These are phyloP conservation scores for Neogobius melanostomus DNA, from an alignment of 2,113 vertebrate genomes.

Conservation along the genomic window DNA sequence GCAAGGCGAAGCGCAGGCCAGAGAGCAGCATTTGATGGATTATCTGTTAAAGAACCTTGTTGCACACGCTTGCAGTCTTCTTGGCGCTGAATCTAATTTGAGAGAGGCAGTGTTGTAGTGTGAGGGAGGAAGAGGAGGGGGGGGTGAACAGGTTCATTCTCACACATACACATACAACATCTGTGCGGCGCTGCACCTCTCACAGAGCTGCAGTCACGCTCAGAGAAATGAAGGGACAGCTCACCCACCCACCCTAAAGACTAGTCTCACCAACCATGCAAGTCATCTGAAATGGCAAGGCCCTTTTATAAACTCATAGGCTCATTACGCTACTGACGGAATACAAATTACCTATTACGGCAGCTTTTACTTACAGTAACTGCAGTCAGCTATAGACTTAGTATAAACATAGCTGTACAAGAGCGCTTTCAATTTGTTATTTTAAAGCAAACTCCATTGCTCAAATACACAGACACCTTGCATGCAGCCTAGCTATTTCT, in stretches of 20 bases:
- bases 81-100: slow-evolving; percentile 63
- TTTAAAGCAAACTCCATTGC: not conserved
- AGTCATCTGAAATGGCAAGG: slow-evolving; percentile 8
- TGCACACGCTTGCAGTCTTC: slow-evolving; percentile 55
- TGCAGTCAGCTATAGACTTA: not conserved
- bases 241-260: slow-evolving; percentile 10
- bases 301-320: not conserved
- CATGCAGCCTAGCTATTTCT: not conserved
- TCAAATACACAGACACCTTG: too few relatives aligned
- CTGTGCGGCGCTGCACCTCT: slow-evolving; percentile 31
- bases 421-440: not conserved
- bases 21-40: slow-evolving; percentile 49
- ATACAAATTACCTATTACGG: not conserved
- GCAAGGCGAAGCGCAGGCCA: slow-evolving; percentile 1
- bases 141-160: slow-evolving; percentile 6
- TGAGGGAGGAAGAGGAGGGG: slow-evolving; percentile 6
- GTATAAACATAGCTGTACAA: not conserved
- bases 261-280: slow-evolving; percentile 10
- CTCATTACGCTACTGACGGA: not conserved
- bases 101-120: slow-evolving; percentile 25
- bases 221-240: slow-evolving; percentile 19
- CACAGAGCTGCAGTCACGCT: slow-evolving; percentile 21
- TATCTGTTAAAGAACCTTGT: slow-evolving; percentile 59
- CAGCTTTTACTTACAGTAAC: not conserved
- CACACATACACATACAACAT: slow-evolving; percentile 22